Conservation (phyloP, 1,140 invertebrate species). For the Megathymus violae region DNA sequence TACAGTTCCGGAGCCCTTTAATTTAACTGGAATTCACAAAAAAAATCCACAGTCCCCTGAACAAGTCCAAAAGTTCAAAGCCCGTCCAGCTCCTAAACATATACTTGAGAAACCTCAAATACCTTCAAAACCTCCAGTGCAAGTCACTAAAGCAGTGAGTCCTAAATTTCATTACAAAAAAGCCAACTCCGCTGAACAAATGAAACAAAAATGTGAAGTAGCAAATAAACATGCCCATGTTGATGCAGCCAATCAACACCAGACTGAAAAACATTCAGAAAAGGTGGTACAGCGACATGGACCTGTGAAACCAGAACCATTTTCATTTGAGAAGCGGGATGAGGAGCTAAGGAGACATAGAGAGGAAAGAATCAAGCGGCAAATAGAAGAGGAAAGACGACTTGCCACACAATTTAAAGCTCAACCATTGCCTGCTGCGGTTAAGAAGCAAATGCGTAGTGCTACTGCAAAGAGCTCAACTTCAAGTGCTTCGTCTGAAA, state of each 20-base stretch:
- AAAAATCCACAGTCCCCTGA: conserved; percentile 50
- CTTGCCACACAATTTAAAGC: conserved; percentile 72
- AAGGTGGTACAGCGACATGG: conserved; percentile 51
- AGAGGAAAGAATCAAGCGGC: conserved; percentile 65
- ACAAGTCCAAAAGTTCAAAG: conserved; percentile 61
- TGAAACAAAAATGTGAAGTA: conserved; percentile 37
- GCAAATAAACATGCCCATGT: neutral
- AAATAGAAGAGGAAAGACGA: conserved; percentile 68
- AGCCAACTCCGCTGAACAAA: conserved; percentile 46
- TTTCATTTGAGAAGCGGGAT: conserved; percentile 75
- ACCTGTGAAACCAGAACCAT: conserved; percentile 66
- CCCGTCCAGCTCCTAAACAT: conserved; percentile 71
- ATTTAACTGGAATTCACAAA: conserved; percentile 70
- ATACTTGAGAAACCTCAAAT: conserved; percentile 71
- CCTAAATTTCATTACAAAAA: conserved; percentile 66
- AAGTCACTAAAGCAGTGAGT: conserved; percentile 56
- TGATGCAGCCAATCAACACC: conserved; percentile 30
- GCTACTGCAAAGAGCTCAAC: conserved; percentile 43
- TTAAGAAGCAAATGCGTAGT: conserved; percentile 63
- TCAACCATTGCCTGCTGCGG: conserved; percentile 65
- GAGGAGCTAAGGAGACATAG: conserved; percentile 63
- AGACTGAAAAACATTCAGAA: conserved; percentile 43
- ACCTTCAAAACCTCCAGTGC: conserved; percentile 50
- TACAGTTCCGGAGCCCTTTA: conserved; percentile 73
- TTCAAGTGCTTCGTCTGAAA: conserved; percentile 65